Evolutionary conservation across 2,888 invertebrate genomes (phyloP), one percentile per base, ranked within the genome.

Genomic region (Chouioia cunea): DNA sequence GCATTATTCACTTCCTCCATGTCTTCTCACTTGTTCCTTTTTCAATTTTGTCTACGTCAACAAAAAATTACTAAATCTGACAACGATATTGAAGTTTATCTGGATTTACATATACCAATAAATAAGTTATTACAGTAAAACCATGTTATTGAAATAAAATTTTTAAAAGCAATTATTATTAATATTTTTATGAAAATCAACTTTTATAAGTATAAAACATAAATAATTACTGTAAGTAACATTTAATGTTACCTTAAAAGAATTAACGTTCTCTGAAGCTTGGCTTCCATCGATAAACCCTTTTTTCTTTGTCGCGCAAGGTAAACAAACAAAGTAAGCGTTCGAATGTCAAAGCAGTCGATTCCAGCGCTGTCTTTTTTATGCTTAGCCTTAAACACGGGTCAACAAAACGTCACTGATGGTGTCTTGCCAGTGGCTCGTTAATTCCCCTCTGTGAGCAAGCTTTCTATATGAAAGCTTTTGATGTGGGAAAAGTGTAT

Each of bases 281-380:
- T 12, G 52, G 22, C 18, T 43, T 50, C 3, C 43, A 22, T 36
- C 18, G 44, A 53, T 63, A 53, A 36, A 36, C 36, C 36, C 36
- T 36, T 36, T 36, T 36, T 3, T 36, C 10, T n/a, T 22, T 63
- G 27, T 46, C 53, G 36, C 6, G 27, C 36, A 50, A 56, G 57
- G n/a, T 56, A 60, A 73, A 73, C 69, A 67, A 65, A 63, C 73
- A 73, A 74, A 68, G 62, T 70, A 75, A 65, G 70, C 71, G 75
- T 74, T 79, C 77, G 77, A 75, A 77, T 79, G 76, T 79, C 79
- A 80, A 78, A 80, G 77, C 76, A 71, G 76, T 68, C 72, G 74
- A 73, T 36, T 36, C 36, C 36, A 36, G 27, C 59, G 44, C 52
- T 16, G 46, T 47, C 52, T 12, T 48, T 54, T n/a, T 56, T 59